Evolutionary conservation across 2,113 vertebrate species (phyloP), one percentile per base, ranked within the genome.

Genomic region (Peromyscus maniculatus): DNA sequence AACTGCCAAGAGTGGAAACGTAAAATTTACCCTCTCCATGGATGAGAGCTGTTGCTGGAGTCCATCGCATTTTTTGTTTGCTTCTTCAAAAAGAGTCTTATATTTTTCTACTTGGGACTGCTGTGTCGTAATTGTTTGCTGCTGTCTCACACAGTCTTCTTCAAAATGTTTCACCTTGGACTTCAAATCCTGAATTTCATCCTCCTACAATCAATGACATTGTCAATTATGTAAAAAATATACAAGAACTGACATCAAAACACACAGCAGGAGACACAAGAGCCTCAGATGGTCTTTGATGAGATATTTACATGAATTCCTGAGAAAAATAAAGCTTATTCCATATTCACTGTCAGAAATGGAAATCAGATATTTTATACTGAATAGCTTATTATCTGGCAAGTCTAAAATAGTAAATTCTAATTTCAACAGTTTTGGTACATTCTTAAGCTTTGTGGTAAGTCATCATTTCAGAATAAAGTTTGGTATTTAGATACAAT

Each of bases 41-140:
- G 97, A 98, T 52, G 97, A 97, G 52, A 99, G 97, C 95, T 99
- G 99, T 89, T 99, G 98, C 46, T 99, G 99, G 95, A 99, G 98
- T 33, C 97, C 98, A 39, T 99, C 99, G 24, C 95, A 99, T 96
- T 98, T 99, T 95, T 97, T 99, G 95, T 94, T 98, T 43, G 99
- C 99, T 96, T 99, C 99, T 95, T 99, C 99, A 0, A 98, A 99
- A 95, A 99, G 97, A 64, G 69, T 96, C 98, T 98, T 99, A 95
- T 99, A 99, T 95, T 99, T 99, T 93, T 99, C 99, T 15, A 98
- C 96, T 96, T 99, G 99, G 64, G 98, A 98, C 95, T 99, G 99
- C 95, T 99, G 99, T 88, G 98, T 36, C 74, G 96, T 99, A 77
- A 98, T 92, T 43, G 98, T 98, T 97, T 97, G 99, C 97, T 99